Base-by-base conservation (phyloP, 1,140 invertebrate species). In the Calliopsis andreniformis region DNA sequence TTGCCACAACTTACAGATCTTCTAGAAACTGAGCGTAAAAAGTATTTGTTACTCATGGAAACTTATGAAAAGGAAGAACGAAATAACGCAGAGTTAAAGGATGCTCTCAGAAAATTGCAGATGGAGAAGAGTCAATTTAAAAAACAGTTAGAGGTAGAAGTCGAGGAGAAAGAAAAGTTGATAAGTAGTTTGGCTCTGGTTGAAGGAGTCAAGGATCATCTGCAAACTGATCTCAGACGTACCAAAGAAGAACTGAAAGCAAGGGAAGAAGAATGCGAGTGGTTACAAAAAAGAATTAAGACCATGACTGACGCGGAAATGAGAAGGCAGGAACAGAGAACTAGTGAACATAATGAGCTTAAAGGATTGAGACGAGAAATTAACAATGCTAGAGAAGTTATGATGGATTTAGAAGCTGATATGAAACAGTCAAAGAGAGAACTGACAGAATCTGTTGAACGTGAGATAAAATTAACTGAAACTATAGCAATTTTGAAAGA, bases 161-260 rank as follows among this genome's bases (percentile, higher is more conserved):
- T 94, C 69, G 93, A 95, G 43, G 93, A 94, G 12, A 94, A 95
- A 73, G 92, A 94, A 53, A 94, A 94, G 71, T 88, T 95, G 42
- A 93, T 94, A 72, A 94, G 93, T 71, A 88, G 93, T 20, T 76
- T 96, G 20, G 93, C 94, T 63, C 86, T 93, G 23, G 92, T 94
- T 18, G 92, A 94, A 51, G 91, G 91, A 14, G 89, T 91, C 0
- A 92, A 93, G 16, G 92, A 93, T 47, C 91, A 93, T 18, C 79
- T 95, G 0, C 93, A 94, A 87, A 93, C 81, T 68, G 92, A 87
- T 64, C 76, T 92, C 79, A 93, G 88, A 83, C 92, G 80, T 81
- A 89, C 83, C 79, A 94, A 93, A 64, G 93, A 93, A 7, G 94
- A 95, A 79, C 80, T 94, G 0, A 92, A 93, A 62, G 91, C 92